phyloP scores from a whole-genome alignment of 2,113 vertebrate species.

The Eurystomus gularis region DNA sequence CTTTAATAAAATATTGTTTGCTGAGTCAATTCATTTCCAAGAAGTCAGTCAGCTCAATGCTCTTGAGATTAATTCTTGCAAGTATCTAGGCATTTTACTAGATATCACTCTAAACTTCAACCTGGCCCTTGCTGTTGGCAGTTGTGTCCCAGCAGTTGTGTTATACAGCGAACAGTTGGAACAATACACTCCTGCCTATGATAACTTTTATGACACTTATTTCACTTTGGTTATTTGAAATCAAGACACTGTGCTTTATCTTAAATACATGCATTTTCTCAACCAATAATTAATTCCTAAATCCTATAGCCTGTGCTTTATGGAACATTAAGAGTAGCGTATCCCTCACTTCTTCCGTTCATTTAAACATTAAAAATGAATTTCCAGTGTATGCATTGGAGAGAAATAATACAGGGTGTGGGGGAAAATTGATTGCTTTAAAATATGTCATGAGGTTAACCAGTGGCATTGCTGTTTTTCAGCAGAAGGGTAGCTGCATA shows the following conservation, averaged over 20 bases:
- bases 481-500: neutral
- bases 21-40: neutral
- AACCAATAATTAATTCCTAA: neutral
- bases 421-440: neutral
- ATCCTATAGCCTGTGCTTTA: neutral
- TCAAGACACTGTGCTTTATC: neutral
- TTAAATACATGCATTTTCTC: neutral
- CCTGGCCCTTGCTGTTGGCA: neutral
- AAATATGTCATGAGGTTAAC: neutral
- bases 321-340: neutral
- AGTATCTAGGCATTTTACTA: neutral
- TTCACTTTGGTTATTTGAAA: neutral
- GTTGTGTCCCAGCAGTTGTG: neutral
- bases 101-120: neutral
- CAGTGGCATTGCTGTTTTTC: neutral
- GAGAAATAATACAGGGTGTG: neutral
- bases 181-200: neutral
- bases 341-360: neutral
- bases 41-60: neutral
- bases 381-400: neutral
- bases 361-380: neutral
- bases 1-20: neutral
- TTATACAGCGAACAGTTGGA: neutral
- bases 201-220: neutral
- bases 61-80: neutral